These are phyloP conservation scores for Neolamprologus cancellatus DNA, from an alignment of 2,113 vertebrate genomes.

Conservation along the genomic window DNA sequence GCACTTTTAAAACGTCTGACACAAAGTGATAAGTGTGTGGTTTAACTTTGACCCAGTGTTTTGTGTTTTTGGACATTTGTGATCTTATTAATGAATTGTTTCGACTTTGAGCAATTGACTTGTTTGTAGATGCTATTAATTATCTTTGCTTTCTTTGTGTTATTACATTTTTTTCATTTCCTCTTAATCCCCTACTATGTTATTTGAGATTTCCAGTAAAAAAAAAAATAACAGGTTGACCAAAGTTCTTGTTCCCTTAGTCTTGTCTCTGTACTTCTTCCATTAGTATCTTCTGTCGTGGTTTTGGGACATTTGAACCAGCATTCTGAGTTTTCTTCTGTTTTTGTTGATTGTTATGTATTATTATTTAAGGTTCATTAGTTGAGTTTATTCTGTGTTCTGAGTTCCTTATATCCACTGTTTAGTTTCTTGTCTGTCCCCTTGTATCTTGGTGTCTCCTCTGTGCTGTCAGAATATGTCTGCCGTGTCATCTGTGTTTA, in stretches of 20 bases:
- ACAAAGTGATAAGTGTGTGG: neutral
- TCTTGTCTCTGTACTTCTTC: neutral
- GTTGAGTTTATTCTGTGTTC: neutral
- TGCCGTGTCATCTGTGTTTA: neutral
- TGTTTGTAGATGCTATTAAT: neutral
- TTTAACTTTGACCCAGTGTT: neutral
- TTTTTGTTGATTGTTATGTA: neutral
- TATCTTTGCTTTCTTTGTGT: neutral
- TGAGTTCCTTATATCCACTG: neutral
- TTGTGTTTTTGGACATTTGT: neutral
- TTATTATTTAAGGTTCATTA: neutral
- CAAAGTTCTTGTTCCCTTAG: neutral
- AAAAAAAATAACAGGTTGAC: neutral
- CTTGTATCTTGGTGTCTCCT: neutral
- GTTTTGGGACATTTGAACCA: neutral
- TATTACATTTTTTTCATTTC: neutral
- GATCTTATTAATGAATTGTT: neutral
- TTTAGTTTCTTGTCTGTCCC: neutral
- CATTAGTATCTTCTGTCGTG: neutral
- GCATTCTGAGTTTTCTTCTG: neutral
- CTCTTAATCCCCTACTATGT: neutral
- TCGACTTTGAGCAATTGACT: neutral
- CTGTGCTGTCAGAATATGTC: neutral
- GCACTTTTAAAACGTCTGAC: neutral
- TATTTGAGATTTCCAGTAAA: neutral